Percentiles rank a stretch among this genome's conserved stretches.
phyloP scores from a whole-genome alignment of 2,113 vertebrate genomes.

The Colossoma macropomum region DNA sequence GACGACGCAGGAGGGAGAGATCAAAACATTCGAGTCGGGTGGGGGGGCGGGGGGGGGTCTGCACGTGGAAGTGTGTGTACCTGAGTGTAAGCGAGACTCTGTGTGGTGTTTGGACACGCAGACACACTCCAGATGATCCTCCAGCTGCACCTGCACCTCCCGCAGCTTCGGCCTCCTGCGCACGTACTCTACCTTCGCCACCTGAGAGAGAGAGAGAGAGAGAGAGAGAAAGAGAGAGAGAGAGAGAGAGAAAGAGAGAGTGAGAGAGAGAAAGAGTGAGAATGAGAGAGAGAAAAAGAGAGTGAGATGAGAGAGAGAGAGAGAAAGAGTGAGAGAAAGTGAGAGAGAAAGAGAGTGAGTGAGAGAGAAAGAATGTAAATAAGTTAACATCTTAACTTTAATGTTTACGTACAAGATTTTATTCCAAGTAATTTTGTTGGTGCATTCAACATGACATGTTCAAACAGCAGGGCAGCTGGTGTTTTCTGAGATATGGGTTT shows the following conservation, averaged over 20 bases:
- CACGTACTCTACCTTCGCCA: conserved; percentile 96
- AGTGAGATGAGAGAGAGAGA: not conserved
- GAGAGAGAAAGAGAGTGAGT: conserved; percentile 9
- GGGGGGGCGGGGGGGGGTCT: not conserved
- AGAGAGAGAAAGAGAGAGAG: conserved; percentile 2
- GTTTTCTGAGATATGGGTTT: no score
- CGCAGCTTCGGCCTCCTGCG: conserved; percentile 91
- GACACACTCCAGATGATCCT: conserved; percentile 94
- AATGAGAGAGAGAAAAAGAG: not conserved
- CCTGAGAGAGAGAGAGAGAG: conserved; percentile 74
- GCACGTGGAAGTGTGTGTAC: conserved; percentile 25
- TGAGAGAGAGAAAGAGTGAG: conserved; percentile 8
- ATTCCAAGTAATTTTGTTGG: no score
- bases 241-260: conserved; percentile 11
- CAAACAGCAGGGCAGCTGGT: no score
- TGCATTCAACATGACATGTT: no score
- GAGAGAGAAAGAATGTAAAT: conserved; percentile 2
- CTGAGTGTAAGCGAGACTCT: conserved; percentile 84
- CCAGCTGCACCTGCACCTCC: conserved; percentile 94
- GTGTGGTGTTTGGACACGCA: conserved; percentile 83
- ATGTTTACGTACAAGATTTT: no score
- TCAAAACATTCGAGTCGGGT: not conserved
- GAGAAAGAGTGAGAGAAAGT: conserved; percentile 11
- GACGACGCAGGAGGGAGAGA: not conserved
- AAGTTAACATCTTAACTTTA: no score